Base-by-base conservation (phyloP, 1,140 invertebrate species). In the Drosophila teissieri region DNA sequence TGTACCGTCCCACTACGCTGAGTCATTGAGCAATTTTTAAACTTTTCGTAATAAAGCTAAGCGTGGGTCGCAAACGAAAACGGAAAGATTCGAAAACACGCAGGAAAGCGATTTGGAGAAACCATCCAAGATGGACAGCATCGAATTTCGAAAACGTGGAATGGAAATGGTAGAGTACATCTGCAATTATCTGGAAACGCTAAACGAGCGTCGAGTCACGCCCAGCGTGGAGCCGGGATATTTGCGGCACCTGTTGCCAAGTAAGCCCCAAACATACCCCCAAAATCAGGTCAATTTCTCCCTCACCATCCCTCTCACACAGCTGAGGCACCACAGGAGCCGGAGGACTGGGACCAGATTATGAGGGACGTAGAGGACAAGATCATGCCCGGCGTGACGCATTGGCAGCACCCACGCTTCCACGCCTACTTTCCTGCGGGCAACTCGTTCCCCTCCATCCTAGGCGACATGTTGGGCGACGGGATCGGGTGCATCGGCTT, bases 131-230 rank as follows among this genome's bases (percentile, higher is more conserved):
- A 99, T 99, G 98, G 96, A 99, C 92, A 95, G 96, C 44, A 94
- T 95, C 49, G 97, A 99, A 92, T 99, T 99, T 93, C 95, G 98
- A 34, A 93, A 95, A 73, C 94, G 96, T 45, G 98, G 98, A 12
- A 97, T 97, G 92, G 97, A 99, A 93, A 99, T 99, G 97, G 96
- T 99, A 19, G 98, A 99, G 90, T 99, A 99, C 92, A 99, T 99
- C 65, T 98, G 97, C 92, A 95, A 98, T 62, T 99, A 99, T 92
- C 94, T 98, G 94, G 97, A 96, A 62, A 98, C 96, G 36, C 95
- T 99, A 56, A 93, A 94, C 22, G 94, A 95, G 46, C 93, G 97
- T 17, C 94, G 97, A 42, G 98, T 99, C 0, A 98, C 97, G 3
- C 97, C 98, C 0, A 95, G 95, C 45, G 96, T 99, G 40, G 97